Base-by-base conservation (phyloP, 2,888 invertebrate species). In the Sesia bembeciformis region DNA sequence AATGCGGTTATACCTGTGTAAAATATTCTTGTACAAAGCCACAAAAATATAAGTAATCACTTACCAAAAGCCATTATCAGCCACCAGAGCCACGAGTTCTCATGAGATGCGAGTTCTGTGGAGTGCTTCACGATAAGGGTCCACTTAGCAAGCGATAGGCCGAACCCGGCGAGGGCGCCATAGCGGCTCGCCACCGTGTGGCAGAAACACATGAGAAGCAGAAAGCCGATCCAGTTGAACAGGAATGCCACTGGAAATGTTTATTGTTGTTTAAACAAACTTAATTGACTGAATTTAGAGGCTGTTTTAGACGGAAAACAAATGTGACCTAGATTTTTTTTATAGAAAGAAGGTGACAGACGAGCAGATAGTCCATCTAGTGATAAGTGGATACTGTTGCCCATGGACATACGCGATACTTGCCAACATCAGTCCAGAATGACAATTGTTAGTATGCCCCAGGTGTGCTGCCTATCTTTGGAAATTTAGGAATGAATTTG, bases 211-310 rank as follows among this genome's bases (percentile, higher is more conserved):
- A 97, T 95, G 65, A 97, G 91, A 74, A 97, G 91, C 65, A 98
- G 88, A 81, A 98, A 97, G 7, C 98, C 98, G 75, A 98, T 94
- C 97, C 97, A 98, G 89, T 98, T 98, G 90, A 98, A 97, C 52
- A 97, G 92, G 90, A 98, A 97, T 66, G 97, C 96, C 80, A 97
- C 97, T 96, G 88, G 5, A 72, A 70, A 53, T 23, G 43, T 8
- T 8, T 43, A 43, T 4, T 43, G 4, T 41, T 41, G 41, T 7
- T 6, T 41, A 41, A 41, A 5, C n/a, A n/a, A n/a, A n/a, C 8
- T 1, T n/a, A 43, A 3, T 43, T 43, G 8, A 8, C 0, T 2
- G 5, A 1, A 7, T n/a, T 43, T 43, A 8, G 4, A 8, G 8
- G 43, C 43, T 43, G 8, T n/a, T 43, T 23, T 23, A 23, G 23